Base-by-base conservation (phyloP, 2,113 vertebrate genomes). In the Elachura formosa region DNA sequence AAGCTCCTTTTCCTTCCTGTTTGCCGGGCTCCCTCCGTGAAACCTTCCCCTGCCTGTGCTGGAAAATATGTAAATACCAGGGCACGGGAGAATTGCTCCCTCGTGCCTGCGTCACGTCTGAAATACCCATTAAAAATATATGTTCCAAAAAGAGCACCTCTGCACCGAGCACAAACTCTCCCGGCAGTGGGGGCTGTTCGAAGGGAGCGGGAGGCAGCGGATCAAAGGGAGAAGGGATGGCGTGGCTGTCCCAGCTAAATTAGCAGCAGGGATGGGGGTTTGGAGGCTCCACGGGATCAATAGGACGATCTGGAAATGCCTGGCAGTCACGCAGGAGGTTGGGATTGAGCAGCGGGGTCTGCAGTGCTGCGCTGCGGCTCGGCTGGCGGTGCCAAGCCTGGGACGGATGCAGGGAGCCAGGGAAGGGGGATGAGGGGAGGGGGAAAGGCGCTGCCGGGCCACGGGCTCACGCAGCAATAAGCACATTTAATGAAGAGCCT, bases 111-210 rank as follows among this genome's bases (percentile, higher is more conserved):
- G 3, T 89, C 91, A 86, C 46, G 46, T 90, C 93, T 95, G 94
- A 97, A 96, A 97, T 95, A 43, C 84, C 96, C 90, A 96, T 96
- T 95, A 97, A 96, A 97, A 92, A 96, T 87, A 83, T 93, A 93
- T 91, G 87, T 95, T 96, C 94, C 93, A 91, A 96, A 96, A 96
- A 96, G 94, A 96, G 90, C 82, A 93, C 90, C 84, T 94, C 94
- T 95, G 84, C 92, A 86, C 89, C 4, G 67, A 91, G 87, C 93
- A 55, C 83, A 68, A 52, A 29, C 91, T 95, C 96, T 93, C 45
- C 87, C n/a, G 92, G 94, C 83, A 54, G 51, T 38, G 95, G 92
- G 86, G 86, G 64, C 63, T 80, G 92, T 52, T 74, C 69, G 97
- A 91, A 90, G 84, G 91, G 87, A 87, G 91, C 7, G 19, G 68